These are phyloP conservation scores for Anolis apletophallus DNA, from an alignment of 2,797 vertebrate species.

Conservation along the genomic window DNA sequence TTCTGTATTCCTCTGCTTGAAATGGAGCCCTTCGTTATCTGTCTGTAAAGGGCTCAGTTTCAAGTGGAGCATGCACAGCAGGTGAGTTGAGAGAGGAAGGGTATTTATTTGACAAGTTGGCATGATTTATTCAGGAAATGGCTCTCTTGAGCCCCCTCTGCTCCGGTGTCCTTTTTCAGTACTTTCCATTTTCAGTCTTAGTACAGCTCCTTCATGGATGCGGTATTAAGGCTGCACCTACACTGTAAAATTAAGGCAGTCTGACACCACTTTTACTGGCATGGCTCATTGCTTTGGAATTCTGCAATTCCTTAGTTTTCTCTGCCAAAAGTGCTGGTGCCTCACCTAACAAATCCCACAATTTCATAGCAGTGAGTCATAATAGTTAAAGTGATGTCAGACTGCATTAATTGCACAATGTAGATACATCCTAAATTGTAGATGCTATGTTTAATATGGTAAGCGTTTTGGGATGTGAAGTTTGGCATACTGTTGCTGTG, in stretches of 20 bases:
- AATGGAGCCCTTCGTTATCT: background rate
- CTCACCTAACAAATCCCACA: too few species aligned
- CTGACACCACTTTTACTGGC: too few species aligned
- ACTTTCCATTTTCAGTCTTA: background rate
- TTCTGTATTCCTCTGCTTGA: background rate
- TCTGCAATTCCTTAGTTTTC: too few species aligned
- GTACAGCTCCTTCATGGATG: background rate
- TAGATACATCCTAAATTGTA: background rate
- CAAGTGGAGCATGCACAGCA: background rate
- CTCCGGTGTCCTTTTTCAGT: background rate
- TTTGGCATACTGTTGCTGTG: background rate
- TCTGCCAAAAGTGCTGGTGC: too few species aligned
- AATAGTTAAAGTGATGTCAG: too few species aligned
- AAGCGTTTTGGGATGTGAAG: background rate
- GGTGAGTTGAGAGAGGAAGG: background rate
- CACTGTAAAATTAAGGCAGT: too few species aligned
- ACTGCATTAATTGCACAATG: too few species aligned
- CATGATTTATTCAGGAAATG: slow-evolving; percentile 4
- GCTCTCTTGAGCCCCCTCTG: background rate
- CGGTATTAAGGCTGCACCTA: too few species aligned
- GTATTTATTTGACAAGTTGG: background rate
- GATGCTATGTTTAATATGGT: background rate
- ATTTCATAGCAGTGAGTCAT: too few species aligned
- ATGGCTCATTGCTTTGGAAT: too few species aligned
- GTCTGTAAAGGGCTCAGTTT: background rate